These are phyloP conservation scores for Salvelinus namaycush DNA, from an alignment of 2,113 vertebrate genomes.

Conservation along the genomic window DNA sequence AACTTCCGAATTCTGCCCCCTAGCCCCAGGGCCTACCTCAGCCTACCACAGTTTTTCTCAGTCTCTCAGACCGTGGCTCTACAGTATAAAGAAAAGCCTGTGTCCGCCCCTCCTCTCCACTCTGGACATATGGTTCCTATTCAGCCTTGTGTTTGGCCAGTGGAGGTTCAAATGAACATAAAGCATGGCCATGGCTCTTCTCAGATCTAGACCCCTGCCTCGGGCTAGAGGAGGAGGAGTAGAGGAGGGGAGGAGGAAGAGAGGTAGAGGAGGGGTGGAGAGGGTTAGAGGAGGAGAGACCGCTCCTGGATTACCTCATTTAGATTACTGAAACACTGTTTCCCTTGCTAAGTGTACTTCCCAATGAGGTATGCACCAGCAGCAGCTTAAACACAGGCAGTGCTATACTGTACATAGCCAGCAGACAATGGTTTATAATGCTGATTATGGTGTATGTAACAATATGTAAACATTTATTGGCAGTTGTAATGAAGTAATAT, in stretches of 20 bases:
- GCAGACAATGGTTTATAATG: neutral
- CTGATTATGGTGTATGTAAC: too few species aligned
- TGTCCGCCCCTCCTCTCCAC: slow-evolving; percentile 49
- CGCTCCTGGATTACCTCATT: slow-evolving; percentile 71
- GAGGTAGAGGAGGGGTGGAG: slow-evolving; percentile 2
- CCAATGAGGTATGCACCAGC: slow-evolving; percentile 61
- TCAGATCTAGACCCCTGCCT: slow-evolving; percentile 66
- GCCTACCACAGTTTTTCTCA: slow-evolving; percentile 16
- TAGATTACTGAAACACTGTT: slow-evolving; percentile 75
- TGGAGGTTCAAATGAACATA: slow-evolving; percentile 75
- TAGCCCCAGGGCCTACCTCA: slow-evolving; percentile 4
- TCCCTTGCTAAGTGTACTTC: slow-evolving; percentile 75
- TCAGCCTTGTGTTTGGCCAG: slow-evolving; percentile 58
- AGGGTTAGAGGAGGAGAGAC: slow-evolving; percentile 29
- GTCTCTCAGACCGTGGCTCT: slow-evolving; percentile 3
- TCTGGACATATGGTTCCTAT: slow-evolving; percentile 81
- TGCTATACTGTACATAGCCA: neutral
- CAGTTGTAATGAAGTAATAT: too few species aligned
- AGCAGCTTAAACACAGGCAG: neutral
- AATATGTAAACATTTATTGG: too few species aligned
- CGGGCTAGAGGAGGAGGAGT: slow-evolving; percentile 34
- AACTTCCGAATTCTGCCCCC: too few species aligned
- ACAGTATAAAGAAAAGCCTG: slow-evolving; percentile 7
- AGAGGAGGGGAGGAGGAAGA: slow-evolving; percentile 33
- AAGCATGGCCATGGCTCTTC: slow-evolving; percentile 74